Evolutionary conservation across 2,797 vertebrate species (phyloP).

Genomic region (Urophycis tenuis): DNA sequence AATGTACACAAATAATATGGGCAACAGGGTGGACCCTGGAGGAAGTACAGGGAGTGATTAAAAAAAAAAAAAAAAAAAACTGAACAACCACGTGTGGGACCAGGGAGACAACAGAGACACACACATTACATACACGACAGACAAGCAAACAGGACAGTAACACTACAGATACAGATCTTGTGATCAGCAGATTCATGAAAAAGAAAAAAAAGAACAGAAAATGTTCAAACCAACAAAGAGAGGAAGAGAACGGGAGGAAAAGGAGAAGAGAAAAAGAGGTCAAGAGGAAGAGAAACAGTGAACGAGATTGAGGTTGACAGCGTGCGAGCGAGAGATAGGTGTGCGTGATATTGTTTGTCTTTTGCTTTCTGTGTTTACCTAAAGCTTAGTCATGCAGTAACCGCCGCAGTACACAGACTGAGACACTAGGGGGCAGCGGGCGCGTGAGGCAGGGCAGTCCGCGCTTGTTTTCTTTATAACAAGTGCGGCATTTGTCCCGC

Average conservation of each 20-base stretch:
- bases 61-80: neutral
- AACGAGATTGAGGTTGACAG: too few species aligned
- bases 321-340: neutral
- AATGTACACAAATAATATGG: too few species aligned
- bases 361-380: neutral
- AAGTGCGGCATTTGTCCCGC: neutral
- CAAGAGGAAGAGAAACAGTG: too few species aligned
- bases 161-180: neutral
- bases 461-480: neutral
- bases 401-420: neutral
- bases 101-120: neutral
- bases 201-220: too few species aligned
- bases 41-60: neutral
- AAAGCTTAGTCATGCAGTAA: neutral
- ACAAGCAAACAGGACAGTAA: too few species aligned
- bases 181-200: too few species aligned
- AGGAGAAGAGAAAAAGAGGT: too few species aligned
- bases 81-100: neutral
- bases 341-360: neutral
- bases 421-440: neutral
- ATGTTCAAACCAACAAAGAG: too few species aligned
- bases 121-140: neutral
- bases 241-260: too few species aligned
- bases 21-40: too few species aligned
- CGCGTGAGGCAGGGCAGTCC: neutral